Base-by-base conservation (phyloP, 37 sponge, comb jelly and placozoan species). In the Hormiphora californensis region DNA sequence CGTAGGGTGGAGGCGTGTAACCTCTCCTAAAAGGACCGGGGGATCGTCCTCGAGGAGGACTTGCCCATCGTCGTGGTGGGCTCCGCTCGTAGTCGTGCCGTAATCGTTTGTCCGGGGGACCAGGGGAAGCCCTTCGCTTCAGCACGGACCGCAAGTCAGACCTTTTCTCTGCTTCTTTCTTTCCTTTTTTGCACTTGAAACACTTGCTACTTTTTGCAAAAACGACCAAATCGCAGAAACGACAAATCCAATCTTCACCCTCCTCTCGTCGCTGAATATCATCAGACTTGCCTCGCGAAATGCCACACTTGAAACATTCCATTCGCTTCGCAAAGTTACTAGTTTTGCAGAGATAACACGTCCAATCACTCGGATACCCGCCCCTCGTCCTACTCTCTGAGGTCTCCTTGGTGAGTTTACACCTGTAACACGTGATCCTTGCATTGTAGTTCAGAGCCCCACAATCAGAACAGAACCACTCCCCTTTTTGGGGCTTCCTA, bases 281-380 rank as follows among this genome's bases (percentile, higher is more conserved):
- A 2, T 73, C 81, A 5, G 81, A 73, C 44, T 73, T 46, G 15
- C 5, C 21, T 30, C 25, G 12, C 25, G 39, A 11, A 30, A 73
- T 73, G n/a, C 3, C 1, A 33, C 81, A 73, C 46, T 73, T 73
- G 81, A 73, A 73, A 41, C 81, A 73, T 1, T 43, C n/a, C 39
- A 43, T 33, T 28, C 81, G 81, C 17, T 15, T 23, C 46, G 44
- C 7, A 28, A 73, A 73, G 81, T 73, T 73, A 27, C 43, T 73
- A n/a, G 81, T 28, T 73, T 73, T 73, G 44, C 81, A 73, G 27
- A 43, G 40, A 41, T 40, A 73, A 28, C 81, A 73, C 8, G 35
- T 19, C 81, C 81, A 73, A 28, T 73, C 81, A 39, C 40, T 22
- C 1, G 81, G 46, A 22, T 43, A 1, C 43, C 43, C 43, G 0